Evolutionary conservation across 2,797 vertebrate species (phyloP), one percentile per base, ranked within the genome.

Genomic region (Sebastes iracundus): DNA sequence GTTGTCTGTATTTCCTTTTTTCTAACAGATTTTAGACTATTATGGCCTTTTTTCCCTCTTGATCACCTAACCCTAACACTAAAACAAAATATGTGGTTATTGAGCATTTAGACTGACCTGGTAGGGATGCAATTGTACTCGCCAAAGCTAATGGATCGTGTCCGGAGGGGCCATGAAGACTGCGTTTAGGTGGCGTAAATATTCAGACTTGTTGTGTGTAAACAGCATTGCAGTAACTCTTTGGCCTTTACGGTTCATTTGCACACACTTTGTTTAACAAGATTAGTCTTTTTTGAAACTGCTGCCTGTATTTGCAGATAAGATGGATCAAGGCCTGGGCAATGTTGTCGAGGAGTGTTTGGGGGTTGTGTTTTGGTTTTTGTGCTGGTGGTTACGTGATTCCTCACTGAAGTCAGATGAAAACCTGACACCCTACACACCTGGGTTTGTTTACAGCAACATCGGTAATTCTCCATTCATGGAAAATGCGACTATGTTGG

Each of bases 401-500:
- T 67, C 35, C 20, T 32, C 35, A 33, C 27, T 1, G 42, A 22
- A 61, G 25, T 77, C 6, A 2, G 25, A 38, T 20, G 35, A 56
- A 6, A 70, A 66, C 58, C 25, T 62, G 14, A 64, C 42, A 81
- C 35, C 35, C 33, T 1, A 32, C 58, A 68, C 60, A 14, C 28
- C 25, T 6, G 3, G 0, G 22, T 28, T 28, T 87, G 80, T 87
- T 90, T 72, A 72, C 67, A 49, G 30, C 60, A 78, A 80, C 61
- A 63, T 0, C 23, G 38, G 27, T 53, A 53, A 58, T 75, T 77
- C 75, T 82, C 72, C 75, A 73, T 83, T 89, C 49, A 86, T 60
- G 84, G 87, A 86, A 90, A 83, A 69, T 65, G 58, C 2, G 7
- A 61, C 72, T n/a, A 18, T 27, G 64, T 69, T 79, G 71, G 30